Conservation (phyloP, 1,140 invertebrate species). For the Popillia japonica region DNA sequence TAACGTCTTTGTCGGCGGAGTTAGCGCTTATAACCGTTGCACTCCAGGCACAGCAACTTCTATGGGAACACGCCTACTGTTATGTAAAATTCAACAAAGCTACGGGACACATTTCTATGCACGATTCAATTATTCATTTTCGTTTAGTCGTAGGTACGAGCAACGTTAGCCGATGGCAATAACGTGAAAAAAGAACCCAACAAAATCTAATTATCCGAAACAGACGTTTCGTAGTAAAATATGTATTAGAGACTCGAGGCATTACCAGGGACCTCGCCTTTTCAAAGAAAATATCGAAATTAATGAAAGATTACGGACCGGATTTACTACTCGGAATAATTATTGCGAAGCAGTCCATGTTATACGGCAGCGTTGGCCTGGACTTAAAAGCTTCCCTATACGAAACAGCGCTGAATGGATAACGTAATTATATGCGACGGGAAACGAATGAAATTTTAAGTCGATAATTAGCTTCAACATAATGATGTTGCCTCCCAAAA, state of each 20-base stretch:
- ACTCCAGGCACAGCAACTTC: background rate
- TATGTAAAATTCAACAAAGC: conserved; percentile 6
- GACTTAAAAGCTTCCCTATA: background rate
- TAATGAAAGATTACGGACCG: background rate
- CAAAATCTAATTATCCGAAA: background rate
- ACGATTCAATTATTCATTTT: background rate
- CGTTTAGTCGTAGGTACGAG: background rate
- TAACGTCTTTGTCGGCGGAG: background rate
- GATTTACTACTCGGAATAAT: background rate
- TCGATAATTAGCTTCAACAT: background rate
- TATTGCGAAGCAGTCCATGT: background rate
- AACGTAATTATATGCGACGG: background rate
- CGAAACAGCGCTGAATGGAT: background rate
- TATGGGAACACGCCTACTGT: background rate
- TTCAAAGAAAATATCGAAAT: background rate
- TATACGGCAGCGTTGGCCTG: background rate
- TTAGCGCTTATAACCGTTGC: background rate
- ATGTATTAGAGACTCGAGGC: background rate
- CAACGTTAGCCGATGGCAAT: background rate
- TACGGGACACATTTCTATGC: background rate
- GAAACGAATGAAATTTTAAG: background rate
- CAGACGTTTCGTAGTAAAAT: background rate
- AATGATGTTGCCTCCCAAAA: no score
- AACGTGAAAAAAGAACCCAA: background rate
- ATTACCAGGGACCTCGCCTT: background rate